Evolutionary conservation across 1,140 invertebrate genomes (phyloP).

Genomic region (Bombus confusus): DNA sequence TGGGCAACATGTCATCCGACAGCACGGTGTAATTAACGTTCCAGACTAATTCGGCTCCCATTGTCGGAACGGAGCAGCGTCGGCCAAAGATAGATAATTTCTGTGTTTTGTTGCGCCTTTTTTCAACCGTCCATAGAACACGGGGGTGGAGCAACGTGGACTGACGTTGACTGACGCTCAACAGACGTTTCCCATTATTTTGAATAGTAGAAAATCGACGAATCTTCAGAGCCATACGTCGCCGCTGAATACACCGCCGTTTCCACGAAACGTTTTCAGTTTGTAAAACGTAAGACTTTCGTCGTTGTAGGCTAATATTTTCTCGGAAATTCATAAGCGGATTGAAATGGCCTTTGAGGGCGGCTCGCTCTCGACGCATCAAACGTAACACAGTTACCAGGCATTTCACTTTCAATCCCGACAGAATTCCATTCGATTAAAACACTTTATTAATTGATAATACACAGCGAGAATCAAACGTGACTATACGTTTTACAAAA

Average conservation of each 20-base stretch:
- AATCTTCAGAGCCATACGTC: constrained; percentile 47
- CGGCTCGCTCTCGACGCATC: no score
- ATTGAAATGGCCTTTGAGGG: constrained; percentile 4
- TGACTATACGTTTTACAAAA: no score
- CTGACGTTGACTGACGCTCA: constrained; percentile 76
- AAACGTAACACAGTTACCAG: not conserved
- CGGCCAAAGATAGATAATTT: constrained; percentile 65
- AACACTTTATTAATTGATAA: not conserved
- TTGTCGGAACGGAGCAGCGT: constrained; percentile 55
- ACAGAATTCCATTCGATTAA: not conserved
- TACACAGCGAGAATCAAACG: no score
- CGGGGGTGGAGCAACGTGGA: constrained; percentile 52
- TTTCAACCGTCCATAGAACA: constrained; percentile 34
- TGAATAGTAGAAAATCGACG: constrained; percentile 74
- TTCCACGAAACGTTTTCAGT: constrained; percentile 28
- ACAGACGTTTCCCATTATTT: constrained; percentile 78
- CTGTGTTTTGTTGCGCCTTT: constrained; percentile 59
- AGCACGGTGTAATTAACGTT: constrained; percentile 63
- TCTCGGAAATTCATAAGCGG: constrained; percentile 28
- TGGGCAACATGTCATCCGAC: constrained; percentile 41
- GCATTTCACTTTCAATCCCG: not conserved
- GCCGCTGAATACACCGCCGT: constrained; percentile 19
- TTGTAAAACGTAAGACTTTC: constrained; percentile 47
- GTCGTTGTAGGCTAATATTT: constrained; percentile 43
- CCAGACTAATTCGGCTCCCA: constrained; percentile 40